Base-by-base conservation (phyloP, 2,797 vertebrate species). In the Antennarius maculatus region DNA sequence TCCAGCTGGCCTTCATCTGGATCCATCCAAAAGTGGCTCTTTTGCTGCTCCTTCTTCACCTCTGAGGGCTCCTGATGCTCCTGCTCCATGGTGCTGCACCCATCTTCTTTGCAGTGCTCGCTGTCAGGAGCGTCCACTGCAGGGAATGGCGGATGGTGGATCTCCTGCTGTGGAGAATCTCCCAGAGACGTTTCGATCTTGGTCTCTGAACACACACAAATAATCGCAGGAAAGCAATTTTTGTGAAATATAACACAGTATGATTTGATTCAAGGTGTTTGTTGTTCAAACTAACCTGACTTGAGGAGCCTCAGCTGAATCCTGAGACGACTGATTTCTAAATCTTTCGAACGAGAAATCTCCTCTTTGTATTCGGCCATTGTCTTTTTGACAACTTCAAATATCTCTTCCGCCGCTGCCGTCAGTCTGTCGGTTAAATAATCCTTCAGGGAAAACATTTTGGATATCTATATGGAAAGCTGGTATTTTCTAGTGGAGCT, bases 381-480 rank as follows among this genome's bases (percentile, higher is more conserved):
- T 1, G 88, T 90, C 48, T 77, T 89, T 28, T 92, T 89, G 0
- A 92, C 87, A 0, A 85, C 91, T 29, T 37, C 87, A 2, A 88
- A 88, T 2, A 92, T 92, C 73, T 92, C 91, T 60, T 91, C 90
- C 16, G 91, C 91, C 3, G 82, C 90, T 0, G 85, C 85, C 2
- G 81, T 45, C 63, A 92, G 74, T 34, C 84, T 73, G 23, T 91
- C 86, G 74, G 57, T 87, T 34, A 92, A 79, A 45, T 89, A 91
- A 0, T 61, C 83, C 70, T 64, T 83, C 54, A 92, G 82, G 1
- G 81, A 83, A 58, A 78, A 54, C 81, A 92, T 91, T 41, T 69
- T 6, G 43, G 28, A 54, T 31, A 3, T 42, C 56, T 34, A 0
- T 0, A 0, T 3, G 1, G 5, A 0, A 7, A 51, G 61, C 8